Evolutionary conservation across 1,140 invertebrate genomes (phyloP).

Genomic region (Meloidogyne chitwoodi): DNA sequence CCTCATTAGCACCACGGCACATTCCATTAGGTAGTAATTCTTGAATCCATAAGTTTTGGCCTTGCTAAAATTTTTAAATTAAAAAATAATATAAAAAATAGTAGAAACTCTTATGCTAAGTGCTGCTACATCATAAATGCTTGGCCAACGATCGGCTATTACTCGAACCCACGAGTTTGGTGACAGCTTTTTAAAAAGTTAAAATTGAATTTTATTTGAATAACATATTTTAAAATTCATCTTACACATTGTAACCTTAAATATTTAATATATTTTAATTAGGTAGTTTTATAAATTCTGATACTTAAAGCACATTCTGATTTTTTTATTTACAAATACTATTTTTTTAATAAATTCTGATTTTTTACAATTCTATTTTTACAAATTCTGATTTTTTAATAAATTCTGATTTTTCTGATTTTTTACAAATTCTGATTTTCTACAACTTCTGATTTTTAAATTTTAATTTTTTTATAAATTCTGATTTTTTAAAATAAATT

Average conservation of each 20-base stretch:
- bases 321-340: neutral
- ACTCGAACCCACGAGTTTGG: slow-evolving; percentile 30
- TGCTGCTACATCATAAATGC: slow-evolving; percentile 45
- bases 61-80: slow-evolving; percentile 30
- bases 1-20: slow-evolving; percentile 39
- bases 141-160: slow-evolving; percentile 36
- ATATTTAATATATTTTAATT: too few relatives aligned
- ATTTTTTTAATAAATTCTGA: neutral
- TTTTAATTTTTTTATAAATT: neutral
- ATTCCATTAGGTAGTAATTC: slow-evolving; percentile 41
- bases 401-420: neutral
- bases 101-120: slow-evolving; percentile 33
- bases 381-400: neutral
- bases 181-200: neutral
- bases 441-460: neutral
- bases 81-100: slow-evolving; percentile 15
- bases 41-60: slow-evolving; percentile 37
- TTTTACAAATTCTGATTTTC: neutral
- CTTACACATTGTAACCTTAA: neutral
- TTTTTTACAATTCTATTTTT: neutral
- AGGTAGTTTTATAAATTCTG: neutral
- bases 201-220: neutral
- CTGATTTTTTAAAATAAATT: neutral
- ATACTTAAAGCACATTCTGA: neutral
- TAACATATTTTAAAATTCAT: neutral